Percentiles rank a stretch among this genome's conserved stretches.
Evolutionary conservation across 1,140 invertebrate species (phyloP).

Genomic region (Macrotrachela quadricornifera): DNA sequence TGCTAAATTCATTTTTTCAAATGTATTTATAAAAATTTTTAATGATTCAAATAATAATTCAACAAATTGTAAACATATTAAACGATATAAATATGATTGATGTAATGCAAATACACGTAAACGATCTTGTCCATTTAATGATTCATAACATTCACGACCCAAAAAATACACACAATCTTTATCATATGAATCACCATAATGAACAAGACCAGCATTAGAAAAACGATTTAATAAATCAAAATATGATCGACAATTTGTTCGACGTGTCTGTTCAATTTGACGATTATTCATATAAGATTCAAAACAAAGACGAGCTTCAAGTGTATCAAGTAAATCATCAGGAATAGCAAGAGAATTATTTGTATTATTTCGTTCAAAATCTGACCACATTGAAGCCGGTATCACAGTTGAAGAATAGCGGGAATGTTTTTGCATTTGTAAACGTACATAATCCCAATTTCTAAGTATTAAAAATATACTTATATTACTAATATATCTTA

Average conservation of each 20-base stretch:
- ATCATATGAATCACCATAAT: constrained; percentile 65
- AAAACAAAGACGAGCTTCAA: constrained; percentile 70
- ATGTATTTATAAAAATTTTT: too few relatives aligned
- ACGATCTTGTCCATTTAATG: constrained; percentile 65
- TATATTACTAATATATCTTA: too few relatives aligned
- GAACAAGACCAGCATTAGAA: constrained; percentile 40
- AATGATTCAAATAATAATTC: too few relatives aligned
- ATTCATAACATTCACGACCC: constrained; percentile 79
- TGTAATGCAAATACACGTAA: constrained; percentile 80
- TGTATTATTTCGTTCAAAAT: too few relatives aligned
- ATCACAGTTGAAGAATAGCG: too few relatives aligned
- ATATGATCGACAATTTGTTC: not conserved
- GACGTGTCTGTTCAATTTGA: constrained; percentile 61
- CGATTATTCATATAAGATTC: constrained; percentile 69
- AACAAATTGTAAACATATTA: too few relatives aligned
- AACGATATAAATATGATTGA: constrained; percentile 32
- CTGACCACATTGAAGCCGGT: too few relatives aligned
- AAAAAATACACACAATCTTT: constrained; percentile 78
- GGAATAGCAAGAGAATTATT: constrained; percentile 39
- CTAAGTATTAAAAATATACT: too few relatives aligned
- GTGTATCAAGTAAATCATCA: constrained; percentile 64
- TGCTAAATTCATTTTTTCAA: too few relatives aligned
- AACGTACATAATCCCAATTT: too few relatives aligned
- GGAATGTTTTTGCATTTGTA: too few relatives aligned
- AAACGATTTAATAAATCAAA: constrained; percentile 4